Conservation (phyloP, 2,888 invertebrate genomes). For the Crocallis elinguaria region DNA sequence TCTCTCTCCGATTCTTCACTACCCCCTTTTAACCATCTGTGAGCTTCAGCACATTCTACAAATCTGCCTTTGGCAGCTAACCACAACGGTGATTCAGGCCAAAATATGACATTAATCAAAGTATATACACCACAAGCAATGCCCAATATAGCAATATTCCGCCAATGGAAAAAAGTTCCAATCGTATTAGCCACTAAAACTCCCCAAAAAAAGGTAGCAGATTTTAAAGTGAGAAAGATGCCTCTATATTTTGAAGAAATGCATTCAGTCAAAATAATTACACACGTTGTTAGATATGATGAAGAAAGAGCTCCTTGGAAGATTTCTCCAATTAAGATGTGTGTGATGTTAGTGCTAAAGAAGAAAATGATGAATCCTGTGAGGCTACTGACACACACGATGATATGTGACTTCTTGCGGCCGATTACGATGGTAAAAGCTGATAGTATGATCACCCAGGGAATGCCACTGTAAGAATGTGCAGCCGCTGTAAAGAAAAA, state of each 20-base stretch:
- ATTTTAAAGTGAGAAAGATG: slow-evolving; percentile 45
- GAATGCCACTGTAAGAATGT: slow-evolving; percentile 30
- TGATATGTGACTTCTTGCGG: slow-evolving; percentile 33
- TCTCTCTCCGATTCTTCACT: slow-evolving; percentile 36
- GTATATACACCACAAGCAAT: slow-evolving; percentile 33
- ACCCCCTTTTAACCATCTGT: slow-evolving; percentile 49
- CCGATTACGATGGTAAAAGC: slow-evolving; percentile 30
- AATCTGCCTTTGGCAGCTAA: slow-evolving; percentile 49
- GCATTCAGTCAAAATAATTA: slow-evolving; percentile 45
- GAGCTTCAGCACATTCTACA: slow-evolving; percentile 46
- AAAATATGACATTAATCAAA: slow-evolving; percentile 28
- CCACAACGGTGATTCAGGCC: slow-evolving; percentile 55
- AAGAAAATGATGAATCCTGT: slow-evolving; percentile 34
- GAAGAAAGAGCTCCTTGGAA: slow-evolving; percentile 35
- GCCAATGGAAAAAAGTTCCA: slow-evolving; percentile 47
- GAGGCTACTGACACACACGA: slow-evolving; percentile 22
- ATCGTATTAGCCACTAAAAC: slow-evolving; percentile 44
- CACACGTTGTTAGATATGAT: slow-evolving; percentile 23
- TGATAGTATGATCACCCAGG: slow-evolving; percentile 37
- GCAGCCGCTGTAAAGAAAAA: slow-evolving; percentile 31
- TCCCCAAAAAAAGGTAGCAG: slow-evolving; percentile 45
- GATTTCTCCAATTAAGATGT: slow-evolving; percentile 43
- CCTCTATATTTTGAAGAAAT: slow-evolving; percentile 46
- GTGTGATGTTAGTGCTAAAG: slow-evolving; percentile 33
- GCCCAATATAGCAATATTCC: slow-evolving; percentile 36